Base-by-base conservation (phyloP, 2,888 invertebrate species). In the Acholoe squamosa region DNA sequence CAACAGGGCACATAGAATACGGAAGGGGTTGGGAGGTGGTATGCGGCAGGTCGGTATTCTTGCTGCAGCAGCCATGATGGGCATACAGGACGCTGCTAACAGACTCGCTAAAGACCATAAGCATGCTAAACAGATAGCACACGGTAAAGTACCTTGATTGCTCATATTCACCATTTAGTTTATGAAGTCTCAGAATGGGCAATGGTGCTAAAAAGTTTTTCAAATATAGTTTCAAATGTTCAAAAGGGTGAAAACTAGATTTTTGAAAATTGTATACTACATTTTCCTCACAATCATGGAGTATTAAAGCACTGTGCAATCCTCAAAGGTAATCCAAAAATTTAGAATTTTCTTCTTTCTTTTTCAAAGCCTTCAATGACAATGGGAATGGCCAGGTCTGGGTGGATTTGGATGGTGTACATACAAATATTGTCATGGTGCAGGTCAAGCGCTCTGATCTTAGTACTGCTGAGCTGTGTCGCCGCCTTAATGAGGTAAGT, bases 1-100 rank as follows among this genome's bases (percentile, higher is more conserved):
- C n/a, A n/a, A n/a, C n/a, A 98, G 98, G 94, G 98, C 98, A 0
- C 97, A 97, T 16, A 97, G 98, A 90, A 94, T 97, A 71, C 97
- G 99, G 90, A 99, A 99, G 96, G 98, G 97, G 84, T 95, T 99
- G 77, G 99, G 99, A 33, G 99, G 99, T 52, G 99, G 98, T 0
- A 98, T 98, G 98, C 97, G 99, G 90, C 99, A 99, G 96, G 97
- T 97, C 71, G 99, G 99, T 7, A 96, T 99, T 84, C 94, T 99
- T 89, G 99, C 99, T 0, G 99, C 99, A 0, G 98, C 98, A 0
- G 98, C 98, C 0, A 94, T 98, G 3, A 97, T 98, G 43, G 98
- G 98, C 0, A 95, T 99, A n/a, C 97, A 97, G 92, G 94, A 96
- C 56, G 97, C 97, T 93, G 96, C 97, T 10, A 97, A 97, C 0